Base-by-base conservation (phyloP, 1,140 invertebrate genomes). In the Bombus soroeensis region DNA sequence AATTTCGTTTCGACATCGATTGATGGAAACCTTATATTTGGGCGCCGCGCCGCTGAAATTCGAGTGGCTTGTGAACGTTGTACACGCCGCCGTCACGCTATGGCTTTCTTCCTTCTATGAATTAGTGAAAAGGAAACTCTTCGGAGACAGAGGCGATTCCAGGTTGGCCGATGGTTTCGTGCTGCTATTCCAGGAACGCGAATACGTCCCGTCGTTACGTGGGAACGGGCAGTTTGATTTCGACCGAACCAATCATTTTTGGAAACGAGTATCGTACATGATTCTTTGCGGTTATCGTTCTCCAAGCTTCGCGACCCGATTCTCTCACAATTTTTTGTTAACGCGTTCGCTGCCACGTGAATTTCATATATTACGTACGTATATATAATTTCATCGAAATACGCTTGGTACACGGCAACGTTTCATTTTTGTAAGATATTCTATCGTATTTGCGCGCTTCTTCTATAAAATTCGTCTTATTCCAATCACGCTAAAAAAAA, bases 71-170 rank as follows among this genome's bases (percentile, higher is more conserved):
- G 78, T 47, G 66, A 71, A 71, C 37, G 39, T n/a, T 3, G 39
- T 6, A 25, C 15, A 18, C 25, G 18, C 9, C 62, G 79, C 41
- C 86, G 86, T 90, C 89, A 86, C 82, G 83, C 82, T 86, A 88
- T 53, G 83, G 75, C 83, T 72, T 90, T 81, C 89, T 73, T 89
- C 86, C 81, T 71, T 79, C 79, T 82, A 86, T 90, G 88, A 90
- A 90, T 90, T 90, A 90, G 78, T 86, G 83, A 90, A 79, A 85
- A 90, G 86, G 78, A 87, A 87, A 89, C 89, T 87, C 85, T 87
- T 77, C 57, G 88, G 64, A 81, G 71, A 25, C 85, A 32, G 47
- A 62, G 39, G 78, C 79, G 43, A 70, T 83, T 79, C 59, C 83
- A 71, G 32, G 71, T 47, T 37, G 43, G 47, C 73, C 25, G 66